Percentiles rank a stretch among this genome's conserved stretches.
phyloP scores from a whole-genome alignment of 2,113 vertebrate genomes.

The Phycodurus eques region DNA sequence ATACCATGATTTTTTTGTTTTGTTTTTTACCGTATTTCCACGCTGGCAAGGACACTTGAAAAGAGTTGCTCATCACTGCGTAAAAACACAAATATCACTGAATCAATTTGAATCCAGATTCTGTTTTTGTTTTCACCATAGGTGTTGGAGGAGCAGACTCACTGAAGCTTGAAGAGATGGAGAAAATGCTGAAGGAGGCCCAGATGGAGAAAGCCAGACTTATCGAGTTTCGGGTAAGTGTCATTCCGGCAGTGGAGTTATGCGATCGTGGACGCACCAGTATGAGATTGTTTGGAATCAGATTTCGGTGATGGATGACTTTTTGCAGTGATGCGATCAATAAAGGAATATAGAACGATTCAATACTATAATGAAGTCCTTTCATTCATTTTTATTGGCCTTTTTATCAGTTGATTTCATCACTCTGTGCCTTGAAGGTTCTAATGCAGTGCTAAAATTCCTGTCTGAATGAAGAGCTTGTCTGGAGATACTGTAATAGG shows the following conservation, averaged over 20 bases:
- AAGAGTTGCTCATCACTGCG: background rate
- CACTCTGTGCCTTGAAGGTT: slow-evolving; percentile 2
- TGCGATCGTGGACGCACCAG: background rate
- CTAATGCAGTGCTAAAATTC: background rate
- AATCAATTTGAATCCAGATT: background rate
- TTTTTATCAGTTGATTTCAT: background rate
- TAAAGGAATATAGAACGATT: background rate
- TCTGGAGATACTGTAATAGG: background rate
- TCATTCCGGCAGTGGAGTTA: background rate
- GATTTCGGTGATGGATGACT: slow-evolving; percentile 29
- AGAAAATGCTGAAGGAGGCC: slow-evolving; percentile 93
- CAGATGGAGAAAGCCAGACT: slow-evolving; percentile 88
- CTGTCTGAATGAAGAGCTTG: background rate
- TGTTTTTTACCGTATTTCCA: background rate
- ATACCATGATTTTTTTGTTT: background rate
- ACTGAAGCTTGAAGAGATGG: slow-evolving; percentile 93
- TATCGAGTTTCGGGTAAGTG: slow-evolving; percentile 86
- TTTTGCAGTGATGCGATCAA: slow-evolving; percentile 6
- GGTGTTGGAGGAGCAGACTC: slow-evolving; percentile 82
- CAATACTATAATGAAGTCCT: background rate
- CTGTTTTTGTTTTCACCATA: slow-evolving; percentile 18
- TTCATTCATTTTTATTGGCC: slow-evolving; percentile 28
- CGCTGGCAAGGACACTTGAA: background rate
- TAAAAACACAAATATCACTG: background rate
- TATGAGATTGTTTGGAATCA: background rate